These are phyloP conservation scores for Perithous albicinctus DNA, from an alignment of 2,888 invertebrate genomes.

Conservation along the genomic window DNA sequence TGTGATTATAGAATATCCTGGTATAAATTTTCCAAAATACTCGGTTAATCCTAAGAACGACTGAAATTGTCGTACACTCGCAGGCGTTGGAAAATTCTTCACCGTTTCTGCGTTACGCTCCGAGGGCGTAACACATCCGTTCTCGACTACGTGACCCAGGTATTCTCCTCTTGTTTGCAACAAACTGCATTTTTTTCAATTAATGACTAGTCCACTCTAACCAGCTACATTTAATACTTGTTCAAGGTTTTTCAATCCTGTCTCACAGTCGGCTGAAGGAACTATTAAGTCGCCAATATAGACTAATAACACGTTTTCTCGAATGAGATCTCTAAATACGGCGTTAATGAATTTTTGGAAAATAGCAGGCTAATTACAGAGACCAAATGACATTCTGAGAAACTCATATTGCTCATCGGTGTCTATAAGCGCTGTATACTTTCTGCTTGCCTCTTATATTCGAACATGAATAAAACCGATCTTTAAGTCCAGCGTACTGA, in stretches of 20 bases:
- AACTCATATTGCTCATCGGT: too few relatives aligned
- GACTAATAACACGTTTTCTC: too few relatives aligned
- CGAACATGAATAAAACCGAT: too few relatives aligned
- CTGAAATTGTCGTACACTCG: conserved; percentile 37
- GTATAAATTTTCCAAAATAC: conserved; percentile 60
- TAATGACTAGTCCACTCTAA: conserved; percentile 35
- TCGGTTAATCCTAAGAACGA: conserved; percentile 57
- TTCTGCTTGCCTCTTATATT: too few relatives aligned
- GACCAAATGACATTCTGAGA: too few relatives aligned
- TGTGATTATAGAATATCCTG: conserved; percentile 52
- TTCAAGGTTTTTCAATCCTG: conserved; percentile 35
- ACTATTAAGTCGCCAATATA: conserved; percentile 57
- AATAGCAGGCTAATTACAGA: too few relatives aligned
- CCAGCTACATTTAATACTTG: conserved; percentile 24
- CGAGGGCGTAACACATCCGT: conserved; percentile 30
- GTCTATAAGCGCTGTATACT: too few relatives aligned
- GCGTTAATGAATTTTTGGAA: too few relatives aligned
- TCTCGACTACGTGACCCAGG: conserved; percentile 25
- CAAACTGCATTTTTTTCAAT: conserved; percentile 49
- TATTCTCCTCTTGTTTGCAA: conserved; percentile 31
- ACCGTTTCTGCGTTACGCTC: conserved; percentile 65
- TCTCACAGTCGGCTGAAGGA: conserved; percentile 20
- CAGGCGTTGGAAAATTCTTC: conserved; percentile 35
- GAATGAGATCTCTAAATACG: too few relatives aligned
- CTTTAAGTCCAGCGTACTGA: too few relatives aligned